Evolutionary conservation across 2,888 invertebrate species (phyloP), one percentile per base, ranked within the genome.

Genomic region (Cylloceria caligata): DNA sequence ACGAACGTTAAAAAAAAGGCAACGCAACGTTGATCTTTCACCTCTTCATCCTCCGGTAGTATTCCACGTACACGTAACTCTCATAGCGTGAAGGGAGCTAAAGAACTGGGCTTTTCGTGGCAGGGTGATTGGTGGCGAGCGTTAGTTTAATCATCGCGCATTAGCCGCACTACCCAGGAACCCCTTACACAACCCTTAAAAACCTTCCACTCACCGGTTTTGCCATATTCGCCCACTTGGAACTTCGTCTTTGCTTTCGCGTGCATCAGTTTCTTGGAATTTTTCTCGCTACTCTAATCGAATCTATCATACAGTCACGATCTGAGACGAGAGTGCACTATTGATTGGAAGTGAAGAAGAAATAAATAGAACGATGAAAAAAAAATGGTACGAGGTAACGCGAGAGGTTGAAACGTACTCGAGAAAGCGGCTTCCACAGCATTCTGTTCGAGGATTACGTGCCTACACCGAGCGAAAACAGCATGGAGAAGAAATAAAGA

Each of bases 91-190:
- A 65, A 71, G 45, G 47, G 57, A 80, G 85, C 34, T 16, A 76
- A 67, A 86, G 88, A 88, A 88, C 87, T 86, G 87, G 86, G 88
- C 88, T 90, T 90, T 91, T 88, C 90, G 89, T 90, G 91, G 89
- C 91, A 87, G 91, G 88, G 90, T 92, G 92, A 92, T 92, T 88
- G 91, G 92, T 92, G 89, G 91, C 87, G 88, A 87, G 89, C 91
- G 92, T 92, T 92, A 92, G 91, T 92, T 92, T 92, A 92, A 92
- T 92, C 92, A 92, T 92, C 92, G 88, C 92, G 91, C 92, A 92
- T 92, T 92, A 92, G 91, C 92, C 89, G 82, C 80, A 76, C 78
- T 73, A 75, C 69, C 75, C 83, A 69, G 49, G 42, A 52, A 69
- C 68, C 72, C 52, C 64, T 72, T 67, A 55, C 80, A 82, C 64